Conservation (phyloP, 92 coral and sea anemone genomes). For the Porites lobata region DNA sequence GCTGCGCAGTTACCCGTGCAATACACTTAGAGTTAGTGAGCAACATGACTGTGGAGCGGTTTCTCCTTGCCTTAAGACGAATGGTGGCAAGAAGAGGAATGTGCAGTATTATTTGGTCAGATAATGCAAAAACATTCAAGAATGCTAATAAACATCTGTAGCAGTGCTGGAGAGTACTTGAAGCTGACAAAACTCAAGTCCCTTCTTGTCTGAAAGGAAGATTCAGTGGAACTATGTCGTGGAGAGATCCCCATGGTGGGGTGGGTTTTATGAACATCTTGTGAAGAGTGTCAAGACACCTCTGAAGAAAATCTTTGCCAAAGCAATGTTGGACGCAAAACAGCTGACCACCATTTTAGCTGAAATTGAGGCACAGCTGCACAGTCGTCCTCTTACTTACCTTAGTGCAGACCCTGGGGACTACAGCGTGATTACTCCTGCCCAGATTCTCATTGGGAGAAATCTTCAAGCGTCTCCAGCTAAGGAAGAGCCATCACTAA, state of each 20-base stretch:
- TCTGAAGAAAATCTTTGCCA: conserved; percentile 19
- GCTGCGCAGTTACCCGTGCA: conserved; percentile 43
- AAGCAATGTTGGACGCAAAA: no score
- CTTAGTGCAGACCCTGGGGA: conserved; percentile 37
- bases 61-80: conserved; percentile 46
- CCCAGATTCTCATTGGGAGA: conserved; percentile 24
- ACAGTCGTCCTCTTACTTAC: conserved; percentile 16
- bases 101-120: conserved; percentile 60
- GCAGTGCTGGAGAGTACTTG: conserved; percentile 36
- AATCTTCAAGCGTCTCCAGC: no score
- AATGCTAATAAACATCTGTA: conserved; percentile 44
- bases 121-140: conserved; percentile 60
- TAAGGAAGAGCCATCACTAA: conserved; percentile 31
- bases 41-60: conserved; percentile 41
- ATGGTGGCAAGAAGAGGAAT: conserved; percentile 66
- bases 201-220: conserved; percentile 26
- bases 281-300: conserved; percentile 24
- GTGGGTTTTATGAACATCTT: no score
- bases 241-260: no score
- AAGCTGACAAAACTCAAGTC: conserved; percentile 15
- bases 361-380: conserved; percentile 41
- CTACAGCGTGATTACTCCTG: conserved; percentile 36
- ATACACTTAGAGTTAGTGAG: conserved; percentile 58
- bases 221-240: conserved; percentile 39
- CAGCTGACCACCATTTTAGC: conserved; percentile 32